These are phyloP conservation scores for Pocillopora grandis DNA, from an alignment of 92 coral and sea anemone genomes.

Conservation along the genomic window DNA sequence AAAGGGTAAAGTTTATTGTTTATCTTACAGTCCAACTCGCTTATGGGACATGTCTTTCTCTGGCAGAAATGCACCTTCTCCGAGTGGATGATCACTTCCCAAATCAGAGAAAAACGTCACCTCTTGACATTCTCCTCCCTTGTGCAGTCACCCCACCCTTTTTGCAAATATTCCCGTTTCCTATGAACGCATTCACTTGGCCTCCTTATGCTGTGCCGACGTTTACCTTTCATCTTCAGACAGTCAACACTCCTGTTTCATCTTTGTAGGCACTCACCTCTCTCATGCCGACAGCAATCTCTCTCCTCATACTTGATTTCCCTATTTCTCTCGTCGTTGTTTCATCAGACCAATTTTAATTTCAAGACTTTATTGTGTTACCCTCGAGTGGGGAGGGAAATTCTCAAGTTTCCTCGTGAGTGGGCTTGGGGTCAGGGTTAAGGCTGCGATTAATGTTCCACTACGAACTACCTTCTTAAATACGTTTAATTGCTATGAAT, in stretches of 20 bases:
- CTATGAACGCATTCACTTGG: not conserved
- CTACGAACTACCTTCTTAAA: too few relatives aligned
- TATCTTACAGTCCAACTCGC: not conserved
- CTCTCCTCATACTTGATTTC: too few relatives aligned
- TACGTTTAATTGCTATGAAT: not conserved
- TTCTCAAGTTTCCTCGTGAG: too few relatives aligned
- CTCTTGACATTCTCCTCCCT: not conserved
- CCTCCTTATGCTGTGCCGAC: not conserved
- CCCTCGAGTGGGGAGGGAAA: too few relatives aligned
- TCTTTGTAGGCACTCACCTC: not conserved
- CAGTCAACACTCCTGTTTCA: not conserved
- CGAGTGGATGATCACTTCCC: not conserved
- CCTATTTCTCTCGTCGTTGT: too few relatives aligned
- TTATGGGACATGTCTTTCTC: not conserved
- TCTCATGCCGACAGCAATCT: not conserved
- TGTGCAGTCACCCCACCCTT: not conserved
- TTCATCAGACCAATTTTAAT: too few relatives aligned
- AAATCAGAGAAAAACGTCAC: too few relatives aligned
- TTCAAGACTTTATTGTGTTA: too few relatives aligned
- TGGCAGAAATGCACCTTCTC: not conserved
- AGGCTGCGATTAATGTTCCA: too few relatives aligned
- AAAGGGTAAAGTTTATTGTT: conserved; percentile 58
- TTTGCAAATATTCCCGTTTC: not conserved
- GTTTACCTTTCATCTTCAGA: not conserved
- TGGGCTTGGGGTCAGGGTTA: too few relatives aligned